Base-by-base conservation (phyloP, 1,140 invertebrate genomes). In the Sycobia sp. region DNA sequence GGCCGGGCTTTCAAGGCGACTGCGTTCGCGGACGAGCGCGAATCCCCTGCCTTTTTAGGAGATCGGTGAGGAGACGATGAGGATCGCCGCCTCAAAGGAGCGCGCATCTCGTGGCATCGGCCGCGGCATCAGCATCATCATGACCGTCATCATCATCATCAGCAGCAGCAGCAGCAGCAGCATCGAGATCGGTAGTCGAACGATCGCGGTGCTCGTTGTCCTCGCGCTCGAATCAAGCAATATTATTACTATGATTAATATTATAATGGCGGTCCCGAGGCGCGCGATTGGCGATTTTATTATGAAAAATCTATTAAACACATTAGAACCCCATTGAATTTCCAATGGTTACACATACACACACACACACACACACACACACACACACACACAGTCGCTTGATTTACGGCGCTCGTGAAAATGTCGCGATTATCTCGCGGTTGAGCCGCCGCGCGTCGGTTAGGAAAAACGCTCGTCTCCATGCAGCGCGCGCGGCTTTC, bases 261-360 rank as follows among this genome's bases (percentile, higher is more conserved):
- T n/a, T n/a, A n/a, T n/a, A n/a, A n/a, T n/a, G n/a, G n/a, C n/a
- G n/a, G n/a, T n/a, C n/a, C 18, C 18, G n/a, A 8, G 27, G 14
- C 23, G 2, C 47, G 1, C 38, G 53, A 41, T n/a, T n/a, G n/a
- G n/a, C n/a, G n/a, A n/a, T n/a, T n/a, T 54, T 39, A 41, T 41
- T 25, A 54, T 54, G 29, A 32, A 54, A 46, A 46, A 46, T 62
- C 59, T 18, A 53, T 62, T 54, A 62, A 50, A 25, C n/a, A n/a
- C 13, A 11, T 13, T 23, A 38, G 18, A 10, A 11, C 8, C n/a
- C 8, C n/a, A 20, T 34, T 47, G 27, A 20, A 16, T 41, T 18
- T 14, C 2, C 22, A 14, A 23, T 38, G 29, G 11, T n/a, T n/a
- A n/a, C n/a, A n/a, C n/a, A n/a, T n/a, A n/a, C n/a, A n/a, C n/a